Percentiles rank a stretch among this genome's conserved stretches.
Conservation (phyloP, 2,888 invertebrate species). For the Chalcis sispes region DNA sequence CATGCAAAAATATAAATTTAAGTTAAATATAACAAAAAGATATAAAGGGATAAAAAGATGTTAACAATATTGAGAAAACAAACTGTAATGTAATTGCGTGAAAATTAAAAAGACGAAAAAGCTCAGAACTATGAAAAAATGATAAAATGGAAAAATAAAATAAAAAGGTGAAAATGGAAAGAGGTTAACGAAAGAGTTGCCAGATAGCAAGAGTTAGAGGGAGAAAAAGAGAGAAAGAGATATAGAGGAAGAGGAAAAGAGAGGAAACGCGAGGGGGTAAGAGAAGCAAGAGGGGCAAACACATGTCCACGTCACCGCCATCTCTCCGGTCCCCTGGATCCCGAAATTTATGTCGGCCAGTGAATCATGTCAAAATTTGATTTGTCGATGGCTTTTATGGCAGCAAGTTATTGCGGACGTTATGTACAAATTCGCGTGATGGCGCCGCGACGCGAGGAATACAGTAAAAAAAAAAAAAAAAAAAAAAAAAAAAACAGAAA, state of each 20-base stretch:
- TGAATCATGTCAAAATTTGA: conserved; percentile 77
- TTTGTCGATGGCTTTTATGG: conserved; percentile 77
- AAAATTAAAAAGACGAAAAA: conserved; percentile 7
- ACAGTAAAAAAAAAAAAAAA: background rate
- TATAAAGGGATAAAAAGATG: no score
- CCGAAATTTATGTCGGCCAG: conserved; percentile 74
- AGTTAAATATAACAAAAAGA: no score
- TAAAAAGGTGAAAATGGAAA: background rate
- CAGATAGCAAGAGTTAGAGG: conserved; percentile 15
- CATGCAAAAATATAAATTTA: no score
- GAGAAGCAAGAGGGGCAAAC: conserved; percentile 67
- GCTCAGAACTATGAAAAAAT: background rate
- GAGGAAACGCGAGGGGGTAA: conserved; percentile 43
- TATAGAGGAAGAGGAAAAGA: conserved; percentile 18
- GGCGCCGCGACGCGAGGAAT: conserved; percentile 59
- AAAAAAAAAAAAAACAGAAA: background rate
- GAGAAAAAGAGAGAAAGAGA: conserved; percentile 41
- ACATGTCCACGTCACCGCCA: conserved; percentile 75
- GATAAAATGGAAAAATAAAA: conserved; percentile 7
- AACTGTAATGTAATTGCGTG: no score
- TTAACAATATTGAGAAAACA: no score
- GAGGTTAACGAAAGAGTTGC: conserved; percentile 18
- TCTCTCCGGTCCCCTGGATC: conserved; percentile 68
- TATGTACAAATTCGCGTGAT: conserved; percentile 72
- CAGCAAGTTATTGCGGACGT: conserved; percentile 76